Conservation (phyloP, 2,888 invertebrate species). For the Standfussiana lucernea region DNA sequence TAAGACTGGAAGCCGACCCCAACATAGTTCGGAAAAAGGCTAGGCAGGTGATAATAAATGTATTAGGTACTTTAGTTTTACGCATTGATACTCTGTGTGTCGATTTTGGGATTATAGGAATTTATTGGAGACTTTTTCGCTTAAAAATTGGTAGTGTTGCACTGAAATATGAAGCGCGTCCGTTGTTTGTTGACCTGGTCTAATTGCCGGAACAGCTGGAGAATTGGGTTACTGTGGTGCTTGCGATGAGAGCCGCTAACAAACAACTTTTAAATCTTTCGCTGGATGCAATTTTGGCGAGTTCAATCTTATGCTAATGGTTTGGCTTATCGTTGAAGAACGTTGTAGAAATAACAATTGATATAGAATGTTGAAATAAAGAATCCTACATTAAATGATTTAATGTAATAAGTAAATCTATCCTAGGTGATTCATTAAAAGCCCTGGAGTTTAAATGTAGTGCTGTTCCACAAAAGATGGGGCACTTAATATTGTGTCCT, state of each 20-base stretch:
- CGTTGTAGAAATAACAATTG: neutral
- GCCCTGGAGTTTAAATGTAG: too few species aligned
- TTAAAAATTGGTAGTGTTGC: constrained; percentile 55
- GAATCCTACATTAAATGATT: neutral
- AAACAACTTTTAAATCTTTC: constrained; percentile 42
- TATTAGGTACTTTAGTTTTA: neutral
- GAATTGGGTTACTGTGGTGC: constrained; percentile 56
- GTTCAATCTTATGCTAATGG: neutral
- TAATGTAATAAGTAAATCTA: neutral
- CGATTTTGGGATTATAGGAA: constrained; percentile 52
- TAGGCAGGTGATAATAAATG: neutral
- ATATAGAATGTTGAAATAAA: neutral
- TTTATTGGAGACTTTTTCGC: constrained; percentile 47
- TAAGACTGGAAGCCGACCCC: neutral
- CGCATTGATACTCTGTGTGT: constrained; percentile 20
- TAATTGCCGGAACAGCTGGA: constrained; percentile 60
- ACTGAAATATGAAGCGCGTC: constrained; percentile 50
- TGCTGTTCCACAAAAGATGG: too few species aligned
- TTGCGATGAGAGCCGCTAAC: constrained; percentile 30
- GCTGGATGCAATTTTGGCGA: constrained; percentile 18
- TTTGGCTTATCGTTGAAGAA: neutral
- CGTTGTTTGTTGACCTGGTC: constrained; percentile 60
- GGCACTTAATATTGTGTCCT: too few species aligned
- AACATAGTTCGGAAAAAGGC: neutral
- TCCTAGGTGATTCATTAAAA: too few species aligned